Evolutionary conservation across 2,113 vertebrate genomes (phyloP).

Genomic region (Galbula dea): DNA sequence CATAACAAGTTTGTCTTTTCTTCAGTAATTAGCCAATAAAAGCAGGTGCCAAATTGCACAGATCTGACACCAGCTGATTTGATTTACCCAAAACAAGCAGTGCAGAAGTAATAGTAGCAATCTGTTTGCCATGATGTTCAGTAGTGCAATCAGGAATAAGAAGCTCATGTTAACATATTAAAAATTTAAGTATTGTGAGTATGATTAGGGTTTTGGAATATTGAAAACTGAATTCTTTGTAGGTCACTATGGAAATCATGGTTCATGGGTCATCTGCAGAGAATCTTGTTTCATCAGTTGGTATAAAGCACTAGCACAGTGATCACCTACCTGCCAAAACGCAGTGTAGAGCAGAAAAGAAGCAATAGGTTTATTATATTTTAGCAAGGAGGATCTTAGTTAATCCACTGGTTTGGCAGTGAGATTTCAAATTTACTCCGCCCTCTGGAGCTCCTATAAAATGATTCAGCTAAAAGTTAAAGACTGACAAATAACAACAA

Average conservation of each 20-base stretch:
- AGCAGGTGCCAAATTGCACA: slow-evolving; percentile 53
- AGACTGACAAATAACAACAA: neutral
- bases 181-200: neutral
- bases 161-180: neutral
- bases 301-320: neutral
- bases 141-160: slow-evolving; percentile 22
- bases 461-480: neutral
- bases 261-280: neutral
- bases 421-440: neutral
- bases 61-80: slow-evolving; percentile 49
- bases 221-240: neutral
- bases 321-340: neutral
- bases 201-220: neutral
- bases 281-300: neutral
- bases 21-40: slow-evolving; percentile 46
- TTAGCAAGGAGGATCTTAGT: neutral
- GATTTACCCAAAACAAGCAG: slow-evolving; percentile 57
- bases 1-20: slow-evolving; percentile 34
- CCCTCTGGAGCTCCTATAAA: neutral
- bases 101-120: slow-evolving; percentile 42
- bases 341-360: neutral
- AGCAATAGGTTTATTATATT: neutral
- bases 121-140: slow-evolving; percentile 47
- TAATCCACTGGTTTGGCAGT: neutral
- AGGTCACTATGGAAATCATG: neutral